Evolutionary conservation across 2,888 invertebrate species (phyloP), one percentile per base, ranked within the genome.

Genomic region (Caenorhabditis sp.): DNA sequence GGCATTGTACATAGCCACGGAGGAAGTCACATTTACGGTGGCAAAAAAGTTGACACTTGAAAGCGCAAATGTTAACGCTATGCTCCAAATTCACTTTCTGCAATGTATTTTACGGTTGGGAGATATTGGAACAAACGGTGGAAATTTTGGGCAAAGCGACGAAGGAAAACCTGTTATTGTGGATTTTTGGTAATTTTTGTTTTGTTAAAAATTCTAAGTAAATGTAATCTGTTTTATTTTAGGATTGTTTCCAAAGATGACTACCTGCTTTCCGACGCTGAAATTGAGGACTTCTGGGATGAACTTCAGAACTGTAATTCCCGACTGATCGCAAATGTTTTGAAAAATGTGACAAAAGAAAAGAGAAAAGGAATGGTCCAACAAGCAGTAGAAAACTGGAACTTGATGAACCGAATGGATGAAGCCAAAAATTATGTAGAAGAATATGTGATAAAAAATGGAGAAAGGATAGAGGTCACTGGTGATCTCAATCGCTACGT

Each of bases 121-220:
- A 27, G 74, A 68, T 2, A 35, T 68, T 9, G 74, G 74, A 7
- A 68, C 58, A 37, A 74, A 74, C 30, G 48, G 50, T 11, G 68
- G 68, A 41, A 41, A 68, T 27, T 68, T 24, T 15, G 46, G 48
- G 7, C 58, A 58, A 39, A 55, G 22, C 22, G 68, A 56, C 2
- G 45, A 53, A 48, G 58, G 68, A 30, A 9, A 30, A 30, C 30
- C 30, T 7, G 30, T 7, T 5, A 30, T 30, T 30, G 46, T 59
- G 45, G 59, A 59, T 30, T 59, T 59, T 45, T 59, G 45, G 59
- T 46, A 30, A 59, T 59, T 59, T 46, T 59, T 59, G 45, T 59
- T 59, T 59, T 59, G n/a, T n/a, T n/a, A n/a, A n/a, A n/a, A 59
- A 59, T 46, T 59, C 45, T 24, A 59, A 45, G 9, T 5, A 30